Percentiles rank a stretch among this genome's conserved stretches.
Conservation (phyloP, 2,113 vertebrate genomes). For the Peucedramus taeniatus region DNA sequence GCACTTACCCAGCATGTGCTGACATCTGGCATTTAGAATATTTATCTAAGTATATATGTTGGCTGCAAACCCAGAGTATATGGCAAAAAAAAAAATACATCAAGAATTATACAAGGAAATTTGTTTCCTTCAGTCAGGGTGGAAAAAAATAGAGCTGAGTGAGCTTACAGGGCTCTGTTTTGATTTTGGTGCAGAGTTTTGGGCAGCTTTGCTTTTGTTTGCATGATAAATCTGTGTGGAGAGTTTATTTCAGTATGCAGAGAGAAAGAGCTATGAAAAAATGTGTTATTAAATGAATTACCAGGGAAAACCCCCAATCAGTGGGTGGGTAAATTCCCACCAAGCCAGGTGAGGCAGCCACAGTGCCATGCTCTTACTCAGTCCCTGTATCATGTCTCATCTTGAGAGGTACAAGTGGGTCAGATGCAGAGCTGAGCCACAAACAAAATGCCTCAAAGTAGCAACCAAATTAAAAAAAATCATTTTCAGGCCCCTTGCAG, state of each 20-base stretch:
- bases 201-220: not conserved
- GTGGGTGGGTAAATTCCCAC: not conserved
- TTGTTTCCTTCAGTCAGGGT: not conserved
- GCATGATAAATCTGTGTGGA: not conserved
- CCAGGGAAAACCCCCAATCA: fast-evolving
- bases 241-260: not conserved
- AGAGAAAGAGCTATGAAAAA: not conserved
- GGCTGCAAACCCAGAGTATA: not conserved
- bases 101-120: not conserved
- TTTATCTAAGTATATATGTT: slow-evolving; percentile 11
- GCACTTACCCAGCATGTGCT: slow-evolving; percentile 34
- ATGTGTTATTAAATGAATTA: not conserved
- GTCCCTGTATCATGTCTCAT: fast-evolving
- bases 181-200: not conserved
- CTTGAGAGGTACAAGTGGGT: not conserved
- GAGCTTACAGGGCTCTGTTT: not conserved
- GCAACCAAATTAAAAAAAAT: not conserved
- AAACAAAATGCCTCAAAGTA: not conserved
- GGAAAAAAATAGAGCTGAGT: not conserved
- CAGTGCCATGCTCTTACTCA: fast-evolving
- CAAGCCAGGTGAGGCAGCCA: not conserved
- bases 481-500: not conserved
- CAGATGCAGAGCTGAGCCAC: not conserved
- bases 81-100: not conserved
- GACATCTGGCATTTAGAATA: slow-evolving; percentile 40